Evolutionary conservation across 2,113 vertebrate species (phyloP).

Genomic region (Sminthopsis crassicaudata): DNA sequence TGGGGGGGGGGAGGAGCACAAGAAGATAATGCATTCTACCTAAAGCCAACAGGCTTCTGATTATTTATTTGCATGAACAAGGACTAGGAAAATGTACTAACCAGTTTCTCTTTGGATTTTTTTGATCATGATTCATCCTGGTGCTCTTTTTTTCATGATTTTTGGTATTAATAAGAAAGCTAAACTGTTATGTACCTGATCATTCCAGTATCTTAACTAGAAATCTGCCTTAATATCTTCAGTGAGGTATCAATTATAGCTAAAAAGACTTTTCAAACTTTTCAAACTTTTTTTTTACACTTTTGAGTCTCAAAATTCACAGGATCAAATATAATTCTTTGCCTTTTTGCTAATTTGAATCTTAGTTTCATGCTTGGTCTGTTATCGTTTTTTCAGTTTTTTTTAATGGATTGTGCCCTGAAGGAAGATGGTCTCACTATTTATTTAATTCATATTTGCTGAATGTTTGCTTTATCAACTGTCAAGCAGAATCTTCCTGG

Average conservation of each 20-base stretch:
- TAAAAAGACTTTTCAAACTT: not conserved
- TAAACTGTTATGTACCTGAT: not conserved
- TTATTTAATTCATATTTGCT: conserved; percentile 50
- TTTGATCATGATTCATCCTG: not conserved
- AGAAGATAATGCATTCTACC: not conserved
- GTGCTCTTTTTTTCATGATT: not conserved
- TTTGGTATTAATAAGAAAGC: not conserved
- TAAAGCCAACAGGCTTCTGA: not conserved
- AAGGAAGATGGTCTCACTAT: not conserved
- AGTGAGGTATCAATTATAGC: not conserved
- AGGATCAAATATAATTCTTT: not conserved
- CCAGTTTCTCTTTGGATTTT: not conserved
- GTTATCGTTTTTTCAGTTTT: not conserved
- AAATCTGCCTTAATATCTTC: not conserved
- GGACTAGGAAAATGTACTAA: not conserved
- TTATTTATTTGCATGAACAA: not conserved
- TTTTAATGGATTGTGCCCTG: not conserved
- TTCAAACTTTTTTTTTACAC: not conserved
- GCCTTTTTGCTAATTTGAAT: not conserved
- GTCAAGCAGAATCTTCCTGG: conserved; percentile 51
- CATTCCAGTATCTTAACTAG: not conserved
- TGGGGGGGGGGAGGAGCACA: too few species aligned
- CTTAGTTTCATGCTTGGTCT: not conserved
- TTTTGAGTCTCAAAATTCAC: not conserved
- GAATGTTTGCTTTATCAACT: conserved; percentile 59